phyloP scores from a whole-genome alignment of 2,888 invertebrate genomes.

The Ischnus inquisitorius region DNA sequence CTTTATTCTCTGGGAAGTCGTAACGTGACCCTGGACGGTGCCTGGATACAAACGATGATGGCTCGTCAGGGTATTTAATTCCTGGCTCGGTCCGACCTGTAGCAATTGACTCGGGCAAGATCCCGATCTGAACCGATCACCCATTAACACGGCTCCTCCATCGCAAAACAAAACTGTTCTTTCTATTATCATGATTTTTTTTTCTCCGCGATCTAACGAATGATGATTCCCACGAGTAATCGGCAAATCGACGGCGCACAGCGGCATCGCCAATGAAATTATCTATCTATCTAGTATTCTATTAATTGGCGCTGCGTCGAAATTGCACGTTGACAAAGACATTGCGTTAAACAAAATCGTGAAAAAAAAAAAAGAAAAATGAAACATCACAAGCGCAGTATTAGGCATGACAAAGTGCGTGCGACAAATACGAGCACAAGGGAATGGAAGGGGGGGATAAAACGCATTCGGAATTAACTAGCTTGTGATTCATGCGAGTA shows the following conservation, averaged over 20 bases:
- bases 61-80: slow-evolving; percentile 83
- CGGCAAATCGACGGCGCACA: slow-evolving; percentile 9
- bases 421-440: slow-evolving; percentile 53
- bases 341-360: slow-evolving; percentile 26
- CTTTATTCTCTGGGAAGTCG: slow-evolving; percentile 88
- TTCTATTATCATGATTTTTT: slow-evolving; percentile 16
- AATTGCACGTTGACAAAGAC: background rate
- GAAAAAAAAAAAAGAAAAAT: slow-evolving; percentile 16
- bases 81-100: slow-evolving; percentile 89
- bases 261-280: slow-evolving; percentile 16
- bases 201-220: slow-evolving; percentile 29
- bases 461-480: slow-evolving; percentile 26
- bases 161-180: slow-evolving; percentile 32
- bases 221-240: slow-evolving; percentile 2
- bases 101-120: slow-evolving; percentile 96
- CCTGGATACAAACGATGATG: slow-evolving; percentile 83
- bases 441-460: background rate
- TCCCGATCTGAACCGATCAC: slow-evolving; percentile 90
- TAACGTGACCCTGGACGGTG: slow-evolving; percentile 84
- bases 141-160: slow-evolving; percentile 58
- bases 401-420: slow-evolving; percentile 62
- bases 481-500: slow-evolving; percentile 47
- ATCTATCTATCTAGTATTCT: slow-evolving; percentile 14
- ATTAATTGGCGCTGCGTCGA: background rate
- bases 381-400: slow-evolving; percentile 40